These are phyloP conservation scores for Mus spicilegus DNA, from an alignment of 2,113 vertebrate species.

Conservation along the genomic window DNA sequence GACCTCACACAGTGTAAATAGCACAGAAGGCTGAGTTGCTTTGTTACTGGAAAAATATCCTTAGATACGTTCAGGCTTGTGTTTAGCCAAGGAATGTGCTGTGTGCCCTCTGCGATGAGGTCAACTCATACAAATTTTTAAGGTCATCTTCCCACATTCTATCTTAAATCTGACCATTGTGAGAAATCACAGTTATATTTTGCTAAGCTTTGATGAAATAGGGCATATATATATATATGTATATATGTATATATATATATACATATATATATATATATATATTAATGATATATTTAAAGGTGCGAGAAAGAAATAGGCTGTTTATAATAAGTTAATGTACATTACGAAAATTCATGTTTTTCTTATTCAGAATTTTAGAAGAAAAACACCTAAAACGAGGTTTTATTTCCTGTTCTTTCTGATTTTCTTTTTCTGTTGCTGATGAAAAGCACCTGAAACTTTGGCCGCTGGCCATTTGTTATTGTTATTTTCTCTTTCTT, in stretches of 20 bases:
- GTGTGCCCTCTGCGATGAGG: constrained; percentile 16
- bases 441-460: background rate
- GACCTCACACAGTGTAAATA: background rate
- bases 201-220: constrained; percentile 53
- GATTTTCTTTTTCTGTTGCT: background rate
- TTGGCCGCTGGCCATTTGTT: background rate
- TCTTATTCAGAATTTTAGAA: background rate
- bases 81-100: background rate
- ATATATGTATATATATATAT: no score
- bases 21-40: background rate
- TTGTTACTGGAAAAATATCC: background rate
- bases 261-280: background rate
- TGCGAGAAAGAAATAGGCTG: constrained; percentile 44
- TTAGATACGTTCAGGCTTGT: background rate
- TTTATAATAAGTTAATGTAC: background rate
- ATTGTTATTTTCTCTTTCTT: background rate
- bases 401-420: background rate
- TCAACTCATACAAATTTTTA: constrained; percentile 9
- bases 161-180: constrained; percentile 47
- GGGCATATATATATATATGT: constrained; percentile 4
- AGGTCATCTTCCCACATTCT: constrained; percentile 35
- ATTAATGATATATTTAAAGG: constrained; percentile 46
- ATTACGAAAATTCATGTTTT: background rate
- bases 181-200: constrained; percentile 21
- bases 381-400: constrained; percentile 6